These are phyloP conservation scores for Drosophila gaucha DNA, from an alignment of 2,888 invertebrate species.

Conservation along the genomic window DNA sequence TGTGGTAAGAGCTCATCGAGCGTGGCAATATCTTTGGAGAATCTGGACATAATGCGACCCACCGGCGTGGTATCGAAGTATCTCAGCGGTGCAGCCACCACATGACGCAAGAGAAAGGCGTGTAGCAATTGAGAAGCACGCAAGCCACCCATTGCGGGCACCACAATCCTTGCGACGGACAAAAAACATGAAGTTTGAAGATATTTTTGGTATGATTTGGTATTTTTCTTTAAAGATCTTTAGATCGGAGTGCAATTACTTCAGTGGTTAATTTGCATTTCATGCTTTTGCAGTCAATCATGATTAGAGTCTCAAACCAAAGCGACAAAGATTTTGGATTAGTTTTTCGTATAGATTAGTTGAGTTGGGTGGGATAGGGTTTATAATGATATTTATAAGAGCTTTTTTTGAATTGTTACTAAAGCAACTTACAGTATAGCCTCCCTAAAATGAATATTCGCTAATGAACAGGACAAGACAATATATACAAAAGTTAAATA, in stretches of 20 bases:
- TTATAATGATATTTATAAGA: slow-evolving; percentile 9
- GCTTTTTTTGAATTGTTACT: background rate
- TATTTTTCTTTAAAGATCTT: background rate
- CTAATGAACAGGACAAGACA: background rate
- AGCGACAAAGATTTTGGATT: slow-evolving; percentile 17
- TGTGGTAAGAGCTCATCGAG: slow-evolving; percentile 84
- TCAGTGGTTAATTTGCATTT: background rate
- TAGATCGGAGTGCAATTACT: background rate
- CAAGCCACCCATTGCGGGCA: slow-evolving; percentile 86
- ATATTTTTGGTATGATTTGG: background rate
- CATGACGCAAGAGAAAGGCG: slow-evolving; percentile 84
- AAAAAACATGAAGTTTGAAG: slow-evolving; percentile 86
- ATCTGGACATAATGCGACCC: slow-evolving; percentile 87
- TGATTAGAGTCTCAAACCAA: slow-evolving; percentile 32
- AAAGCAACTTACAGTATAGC: background rate
- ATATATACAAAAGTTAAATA: too few relatives aligned
- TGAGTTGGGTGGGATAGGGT: background rate
- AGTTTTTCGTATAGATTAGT: slow-evolving; percentile 14
- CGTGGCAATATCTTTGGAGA: slow-evolving; percentile 85
- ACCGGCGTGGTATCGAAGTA: slow-evolving; percentile 88
- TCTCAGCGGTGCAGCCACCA: slow-evolving; percentile 86
- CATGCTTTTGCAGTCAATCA: slow-evolving; percentile 18
- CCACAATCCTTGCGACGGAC: slow-evolving; percentile 88
- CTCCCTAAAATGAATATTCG: background rate
- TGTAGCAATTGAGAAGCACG: slow-evolving; percentile 83